Base-by-base conservation (phyloP, 2,888 invertebrate genomes). In the Parapristionchus giblindavisi region DNA sequence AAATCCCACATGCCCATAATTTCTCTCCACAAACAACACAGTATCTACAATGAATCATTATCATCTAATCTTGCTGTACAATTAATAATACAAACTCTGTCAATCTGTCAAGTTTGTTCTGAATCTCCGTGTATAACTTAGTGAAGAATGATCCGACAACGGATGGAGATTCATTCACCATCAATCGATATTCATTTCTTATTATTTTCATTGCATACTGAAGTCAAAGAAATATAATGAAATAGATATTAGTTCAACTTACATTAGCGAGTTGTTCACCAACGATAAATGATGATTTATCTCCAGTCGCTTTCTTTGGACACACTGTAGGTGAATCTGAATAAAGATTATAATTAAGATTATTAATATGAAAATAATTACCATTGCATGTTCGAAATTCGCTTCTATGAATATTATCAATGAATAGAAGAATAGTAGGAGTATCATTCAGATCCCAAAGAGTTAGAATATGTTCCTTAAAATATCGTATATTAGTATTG, bases 371-470 rank as follows among this genome's bases (percentile, higher is more conserved):
- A 21, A 34, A 34, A 3, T 29, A 27, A 48, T 52, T 6, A 68
- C 68, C 36, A 17, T 21, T 34, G 24, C 52, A 52, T 21, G 52
- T n/a, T 8, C 68, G 48, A 36, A 68, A 68, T n/a, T 68, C 68
- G 34, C 68, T 38, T 24, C 52, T 40, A 24, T 68, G 68, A 17
- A 68, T 36, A 11, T 68, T 51, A 27, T 68, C 68, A 34, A 68
- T 32, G 36, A 38, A 34, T 36, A 68, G 34, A 21, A 52, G 34
- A n/a, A 68, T 68, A 5, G 52, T 34, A 0, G 68, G 68, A n/a
- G 68, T 68, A 21, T 68, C 68, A 17, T 43, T 52, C 24, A 68
- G 68, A 17, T 68, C 52, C 68, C 68, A 68, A n/a, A 68, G 21
- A 27, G 34, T 24, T 21, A 68, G 68, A 0, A 68, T n/a, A 52